Evolutionary conservation across 2,888 invertebrate genomes (phyloP), one percentile per base, ranked within the genome.

Genomic region (Stegana nigrithorax): DNA sequence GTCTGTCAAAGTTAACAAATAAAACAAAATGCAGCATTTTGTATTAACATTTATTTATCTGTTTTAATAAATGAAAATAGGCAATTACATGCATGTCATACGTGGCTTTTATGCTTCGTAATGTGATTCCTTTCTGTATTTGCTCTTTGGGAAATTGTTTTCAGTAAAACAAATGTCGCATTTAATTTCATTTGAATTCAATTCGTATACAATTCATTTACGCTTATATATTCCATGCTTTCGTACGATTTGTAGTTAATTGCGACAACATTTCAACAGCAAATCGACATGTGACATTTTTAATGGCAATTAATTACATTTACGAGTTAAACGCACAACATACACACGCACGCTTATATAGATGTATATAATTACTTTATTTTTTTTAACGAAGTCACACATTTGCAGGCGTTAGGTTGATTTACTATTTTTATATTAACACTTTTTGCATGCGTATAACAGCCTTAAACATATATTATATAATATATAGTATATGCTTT

Each of bases 211-310:
- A 55, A 32, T 55, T 32, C 10, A 36, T 55, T 55, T 23, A 7
- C n/a, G 32, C 53, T 36, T 36, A 23, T 53, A 32, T 53, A 32
- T 21, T 32, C 21, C 53, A 12, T 32, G 29, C 36, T 12, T 19
- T n/a, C 32, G n/a, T 32, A 19, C 32, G n/a, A 21, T 21, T 36
- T n/a, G 53, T 29, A 19, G 7, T 55, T 55, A 55, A 55, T 55
- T 55, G 29, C 32, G 32, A 55, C 53, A 55, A 36, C 53, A 55
- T 55, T 55, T 55, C 53, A 55, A 36, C 51, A 53, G 29, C 53
- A 55, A 55, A 36, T 55, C 36, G 53, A 55, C 53, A 55, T 55
- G 32, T 55, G 53, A 55, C 53, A 55, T 36, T 55, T 32, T 55
- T 55, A 55, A 55, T 55, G 36, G 53, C 53, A 55, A 55, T 55